Evolutionary conservation across 1,140 invertebrate genomes (phyloP).

Genomic region (Frieseomelitta varia): DNA sequence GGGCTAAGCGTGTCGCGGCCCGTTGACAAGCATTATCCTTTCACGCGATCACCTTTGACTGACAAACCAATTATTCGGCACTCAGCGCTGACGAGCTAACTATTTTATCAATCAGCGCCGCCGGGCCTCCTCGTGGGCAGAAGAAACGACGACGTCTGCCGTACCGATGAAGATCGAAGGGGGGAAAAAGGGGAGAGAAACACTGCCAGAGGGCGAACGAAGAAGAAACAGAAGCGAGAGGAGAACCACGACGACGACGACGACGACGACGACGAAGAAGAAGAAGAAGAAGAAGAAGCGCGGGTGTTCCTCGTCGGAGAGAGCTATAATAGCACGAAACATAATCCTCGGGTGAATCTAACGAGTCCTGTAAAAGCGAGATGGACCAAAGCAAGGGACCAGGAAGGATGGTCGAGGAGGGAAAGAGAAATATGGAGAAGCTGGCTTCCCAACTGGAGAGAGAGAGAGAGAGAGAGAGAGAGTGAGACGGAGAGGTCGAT

Average conservation of each 20-base stretch:
- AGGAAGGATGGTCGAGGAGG: slow-evolving; percentile 15
- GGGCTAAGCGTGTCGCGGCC: not conserved
- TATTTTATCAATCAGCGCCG: slow-evolving; percentile 59
- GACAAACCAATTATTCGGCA: slow-evolving; percentile 61
- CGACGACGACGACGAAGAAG: not conserved
- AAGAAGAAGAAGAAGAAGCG: not conserved
- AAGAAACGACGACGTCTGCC: slow-evolving; percentile 47
- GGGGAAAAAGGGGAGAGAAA: not conserved
- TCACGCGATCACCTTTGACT: slow-evolving; percentile 52
- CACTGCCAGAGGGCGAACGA: slow-evolving; percentile 1
- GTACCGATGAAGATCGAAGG: not conserved
- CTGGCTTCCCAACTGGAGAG: not conserved
- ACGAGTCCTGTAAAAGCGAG: slow-evolving; percentile 65
- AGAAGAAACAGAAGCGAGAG: not conserved
- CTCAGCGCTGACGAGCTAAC: slow-evolving; percentile 49
- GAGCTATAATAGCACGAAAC: slow-evolving; percentile 73
- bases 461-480: not conserved
- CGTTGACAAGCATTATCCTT: slow-evolving; percentile 55
- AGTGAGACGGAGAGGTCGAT: not conserved
- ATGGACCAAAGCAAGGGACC: slow-evolving; percentile 29
- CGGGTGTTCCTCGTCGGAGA: slow-evolving; percentile 29
- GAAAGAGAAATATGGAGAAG: not conserved
- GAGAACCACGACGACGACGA: not conserved
- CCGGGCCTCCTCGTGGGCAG: slow-evolving; percentile 45
- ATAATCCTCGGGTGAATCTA: slow-evolving; percentile 74